Conservation (phyloP, 2,797 vertebrate species). For the Spheniscus humboldti region DNA sequence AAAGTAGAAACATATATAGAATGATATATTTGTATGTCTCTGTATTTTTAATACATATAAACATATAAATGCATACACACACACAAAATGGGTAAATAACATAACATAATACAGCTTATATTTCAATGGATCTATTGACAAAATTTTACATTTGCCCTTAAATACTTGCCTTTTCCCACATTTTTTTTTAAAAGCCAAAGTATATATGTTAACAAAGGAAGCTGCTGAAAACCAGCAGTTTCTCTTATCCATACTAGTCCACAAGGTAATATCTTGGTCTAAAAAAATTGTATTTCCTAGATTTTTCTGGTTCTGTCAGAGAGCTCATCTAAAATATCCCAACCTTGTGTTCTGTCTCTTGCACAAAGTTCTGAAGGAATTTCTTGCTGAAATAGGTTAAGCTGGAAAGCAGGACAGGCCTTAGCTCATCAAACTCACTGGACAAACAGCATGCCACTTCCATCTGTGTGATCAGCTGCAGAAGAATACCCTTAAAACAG, state of each 20-base stretch:
- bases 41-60: neutral
- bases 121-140: neutral
- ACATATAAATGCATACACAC: neutral
- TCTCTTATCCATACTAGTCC: neutral
- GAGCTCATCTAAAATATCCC: neutral
- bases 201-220: neutral
- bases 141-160: neutral
- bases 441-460: neutral
- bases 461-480: neutral
- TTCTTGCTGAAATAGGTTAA: neutral
- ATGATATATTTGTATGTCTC: fast-evolving
- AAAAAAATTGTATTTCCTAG: neutral
- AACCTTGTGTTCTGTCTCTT: neutral
- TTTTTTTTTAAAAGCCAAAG: neutral
- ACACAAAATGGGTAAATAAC: neutral
- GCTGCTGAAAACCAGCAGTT: neutral
- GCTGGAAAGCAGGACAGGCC: neutral
- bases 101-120: neutral
- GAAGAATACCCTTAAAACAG: neutral
- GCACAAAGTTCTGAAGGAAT: neutral
- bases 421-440: neutral
- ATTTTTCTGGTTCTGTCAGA: neutral
- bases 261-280: neutral
- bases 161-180: neutral
- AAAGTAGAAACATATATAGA: neutral